Evolutionary conservation across 1,140 invertebrate species (phyloP), one percentile per base, ranked within the genome.

Genomic region (Olivierus martensii): DNA sequence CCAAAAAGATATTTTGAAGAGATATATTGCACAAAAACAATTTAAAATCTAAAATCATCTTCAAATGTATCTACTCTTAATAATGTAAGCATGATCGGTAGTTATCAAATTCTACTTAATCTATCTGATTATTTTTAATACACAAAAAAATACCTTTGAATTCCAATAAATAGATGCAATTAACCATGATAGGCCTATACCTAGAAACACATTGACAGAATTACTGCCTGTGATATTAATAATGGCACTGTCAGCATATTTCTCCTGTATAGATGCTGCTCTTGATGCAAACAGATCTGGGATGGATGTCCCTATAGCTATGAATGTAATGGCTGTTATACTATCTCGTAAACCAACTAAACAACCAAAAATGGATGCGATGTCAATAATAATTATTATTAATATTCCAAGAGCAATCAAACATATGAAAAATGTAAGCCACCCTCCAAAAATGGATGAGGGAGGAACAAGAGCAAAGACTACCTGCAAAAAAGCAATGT

Each of bases 301-400:
- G 45, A 84, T 69, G 49, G 78, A 80, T 21, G 81, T 84, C 52
- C 81, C 81, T 52, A 83, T 60, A 35, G 81, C 81, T 37, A 83
- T 81, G 48, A 83, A 75, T 3, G 80, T 81, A 46, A 81, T 80
- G 38, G 79, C 78, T 63, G 79, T 81, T 18, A 81, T 73, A 10
- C 67, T 65, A 55, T 78, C 73, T 37, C 74, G 62, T 0, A 80
- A 63, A 7, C 72, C 72, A 19, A 79, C 73, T 3, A 81, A 62
- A 61, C 79, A 81, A 17, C 79, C 79, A 66, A 81, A 81, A 38
- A 77, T 76, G 21, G 65, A 55, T 7, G 79, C 79, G 51, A 80
- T 62, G 63, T 81, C 79, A 38, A 77, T 77, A 49, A 81, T 70
- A 49, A 81, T 68, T 11, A 76, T 73, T 7, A 78, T 80, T 36